Base-by-base conservation (phyloP, 2,888 invertebrate species). In the Amphimallon solstitiale region DNA sequence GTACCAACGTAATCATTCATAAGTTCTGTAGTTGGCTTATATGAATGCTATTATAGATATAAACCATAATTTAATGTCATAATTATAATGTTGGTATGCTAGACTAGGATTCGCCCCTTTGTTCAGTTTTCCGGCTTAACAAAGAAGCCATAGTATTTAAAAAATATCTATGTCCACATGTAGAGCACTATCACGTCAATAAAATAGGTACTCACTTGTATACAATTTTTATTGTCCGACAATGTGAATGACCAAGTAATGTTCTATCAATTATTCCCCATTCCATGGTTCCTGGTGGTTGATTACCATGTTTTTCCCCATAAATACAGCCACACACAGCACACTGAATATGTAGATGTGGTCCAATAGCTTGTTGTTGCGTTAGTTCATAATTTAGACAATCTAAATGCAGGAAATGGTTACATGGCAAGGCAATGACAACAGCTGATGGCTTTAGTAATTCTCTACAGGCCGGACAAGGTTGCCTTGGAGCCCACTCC, bases 281-380 rank as follows among this genome's bases (percentile, higher is more conserved):
- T 73, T 92, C 90, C 93, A 94, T 93, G 70, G 88, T 89, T 66
- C 93, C 93, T 19, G 88, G 86, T 1, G 95, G 94, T 83, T 94
- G 94, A 80, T 90, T 93, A 40, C 92, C 92, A 74, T 86, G 84
- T 68, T 89, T 89, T 83, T 92, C 91, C 0, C 94, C 94, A 81
- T 94, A 94, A 73, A 92, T 89, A 74, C 89, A 89, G 69, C 94
- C 93, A 82, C 95, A 95, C 19, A 92, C 91, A 2, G 92, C 92
- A 80, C 96, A 96, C 81, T 93, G 93, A 74, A 95, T 89, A 80
- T 92, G 92, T 73, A 92, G 83, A 64, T 81, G 83, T 2, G 81
- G 74, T 4, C 79, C 78, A 35, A 79, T 80, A 63, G 82, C 83
- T 75, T 86, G 86, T 72, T 88, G 88, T 19, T 88, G 87, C 51